Percentiles rank a stretch among this genome's conserved stretches.
These are phyloP conservation scores for Drosophila orena DNA, from an alignment of 1,140 invertebrate species.

Conservation along the genomic window DNA sequence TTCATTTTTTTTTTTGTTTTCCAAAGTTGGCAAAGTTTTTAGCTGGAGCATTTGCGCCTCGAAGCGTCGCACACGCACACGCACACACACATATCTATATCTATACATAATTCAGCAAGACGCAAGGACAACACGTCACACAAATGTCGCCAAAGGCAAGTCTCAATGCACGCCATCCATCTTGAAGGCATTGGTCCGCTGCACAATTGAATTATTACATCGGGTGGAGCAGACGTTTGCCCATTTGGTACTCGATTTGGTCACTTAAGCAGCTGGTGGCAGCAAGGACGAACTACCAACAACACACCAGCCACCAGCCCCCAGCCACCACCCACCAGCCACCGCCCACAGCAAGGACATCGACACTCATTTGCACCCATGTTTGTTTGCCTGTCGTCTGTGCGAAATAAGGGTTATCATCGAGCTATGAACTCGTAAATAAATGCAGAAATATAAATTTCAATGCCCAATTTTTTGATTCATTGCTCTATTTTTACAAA, in stretches of 20 bases:
- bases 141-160: constrained; percentile 78
- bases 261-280: constrained; percentile 75
- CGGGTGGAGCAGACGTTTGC: constrained; percentile 68
- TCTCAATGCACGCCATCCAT: constrained; percentile 82
- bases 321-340: constrained; percentile 6
- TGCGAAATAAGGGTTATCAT: constrained; percentile 8
- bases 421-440: not conserved
- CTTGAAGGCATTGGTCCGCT: constrained; percentile 40
- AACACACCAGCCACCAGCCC: constrained; percentile 2
- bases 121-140: constrained; percentile 67
- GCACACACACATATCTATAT: constrained; percentile 30
- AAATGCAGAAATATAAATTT: constrained; percentile 10
- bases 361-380: constrained; percentile 73
- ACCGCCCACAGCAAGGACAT: constrained; percentile 19
- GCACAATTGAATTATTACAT: constrained; percentile 84
- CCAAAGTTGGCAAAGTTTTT: constrained; percentile 75
- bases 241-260: constrained; percentile 60
- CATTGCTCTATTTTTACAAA: constrained; percentile 2
- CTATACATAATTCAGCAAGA: constrained; percentile 73
- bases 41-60: constrained; percentile 78
- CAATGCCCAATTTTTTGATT: not conserved
- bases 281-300: too few species aligned
- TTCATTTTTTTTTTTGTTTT: constrained; percentile 26
- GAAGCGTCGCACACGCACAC: constrained; percentile 24
- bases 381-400: constrained; percentile 51